Base-by-base conservation (phyloP, 2,888 invertebrate species). In the Theretra japonica region DNA sequence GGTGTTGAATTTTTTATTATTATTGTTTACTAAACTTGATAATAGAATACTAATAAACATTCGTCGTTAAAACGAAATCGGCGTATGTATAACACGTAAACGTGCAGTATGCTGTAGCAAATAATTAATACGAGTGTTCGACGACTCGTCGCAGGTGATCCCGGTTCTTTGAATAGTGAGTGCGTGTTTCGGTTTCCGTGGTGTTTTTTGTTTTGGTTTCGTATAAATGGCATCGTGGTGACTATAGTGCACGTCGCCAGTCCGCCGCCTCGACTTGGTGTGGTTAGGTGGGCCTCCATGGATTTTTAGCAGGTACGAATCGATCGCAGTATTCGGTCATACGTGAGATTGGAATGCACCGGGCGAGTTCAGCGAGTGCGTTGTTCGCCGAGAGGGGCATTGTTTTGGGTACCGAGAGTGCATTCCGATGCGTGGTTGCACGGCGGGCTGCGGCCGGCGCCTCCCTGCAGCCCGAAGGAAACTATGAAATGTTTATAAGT, bases 231-330 rank as follows among this genome's bases (percentile, higher is more conserved):
- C 75, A 74, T 69, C 25, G 58, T 41, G 70, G 41, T 80, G 65
- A 74, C 56, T 11, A 75, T 60, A 50, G 69, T 65, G 65, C 23
- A 72, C 11, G 68, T 70, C 33, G 58, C 59, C 23, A 69, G 30
- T 60, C 65, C 23, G 11, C 33, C 56, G 21, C 25, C 6, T 73
- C 57, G 70, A 65, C 48, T 65, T 68, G 70, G 73, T 72, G 72
- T 74, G 70, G 69, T 48, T 72, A 57, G 3, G 68, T 75, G 75
- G 78, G 77, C 77, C 76, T 86, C 86, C 78, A 92, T 92, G 92
- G 91, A 88, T 86, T 84, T 86, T 80, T 91, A 89, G 76, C 84
- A 92, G 91, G 92, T 91, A 88, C 83, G 72, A 78, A 78, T 65
- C 56, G 56, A 70, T 70, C 19, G 25, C 50, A 41, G 53, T 71